phyloP scores from a whole-genome alignment of 1,140 invertebrate species.

The Lucilia sericata region DNA sequence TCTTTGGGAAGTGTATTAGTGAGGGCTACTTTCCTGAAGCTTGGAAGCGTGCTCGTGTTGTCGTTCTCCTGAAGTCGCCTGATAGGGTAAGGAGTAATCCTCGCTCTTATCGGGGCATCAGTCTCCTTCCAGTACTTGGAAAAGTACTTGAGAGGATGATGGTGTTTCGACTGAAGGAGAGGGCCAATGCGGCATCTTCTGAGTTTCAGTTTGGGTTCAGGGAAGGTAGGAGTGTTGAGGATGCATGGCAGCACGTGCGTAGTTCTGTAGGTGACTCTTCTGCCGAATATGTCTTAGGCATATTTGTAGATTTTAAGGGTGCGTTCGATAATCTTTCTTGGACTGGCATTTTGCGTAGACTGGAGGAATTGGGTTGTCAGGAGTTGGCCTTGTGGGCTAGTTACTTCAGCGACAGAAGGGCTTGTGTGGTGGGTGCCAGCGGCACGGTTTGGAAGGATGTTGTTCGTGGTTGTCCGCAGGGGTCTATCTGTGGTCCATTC shows the following conservation, averaged over 20 bases:
- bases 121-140: slow-evolving; percentile 53
- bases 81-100: slow-evolving; percentile 31
- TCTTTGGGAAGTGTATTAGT: slow-evolving; percentile 23
- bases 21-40: slow-evolving; percentile 9
- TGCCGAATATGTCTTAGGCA: slow-evolving; percentile 43
- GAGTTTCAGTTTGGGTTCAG: slow-evolving; percentile 40
- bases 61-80: slow-evolving; percentile 52
- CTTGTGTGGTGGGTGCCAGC: not conserved
- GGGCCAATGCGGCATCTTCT: not conserved
- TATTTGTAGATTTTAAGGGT: slow-evolving; percentile 44
- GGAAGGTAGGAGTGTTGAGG: slow-evolving; percentile 30
- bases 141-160: slow-evolving; percentile 51
- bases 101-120: too few species aligned
- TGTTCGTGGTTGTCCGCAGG: too few species aligned
- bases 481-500: slow-evolving; percentile 47
- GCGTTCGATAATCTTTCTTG: slow-evolving; percentile 41
- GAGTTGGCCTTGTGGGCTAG: slow-evolving; percentile 30
- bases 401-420: not conserved
- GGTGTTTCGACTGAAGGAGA: slow-evolving; percentile 43
- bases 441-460: not conserved
- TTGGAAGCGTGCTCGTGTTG: slow-evolving; percentile 53
- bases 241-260: slow-evolving; percentile 26
- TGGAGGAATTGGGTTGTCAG: not conserved
- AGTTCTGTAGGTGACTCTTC: slow-evolving; percentile 34
- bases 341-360: not conserved